These are phyloP conservation scores for Equus przewalskii DNA, from an alignment of 2,113 vertebrate species.

Conservation along the genomic window DNA sequence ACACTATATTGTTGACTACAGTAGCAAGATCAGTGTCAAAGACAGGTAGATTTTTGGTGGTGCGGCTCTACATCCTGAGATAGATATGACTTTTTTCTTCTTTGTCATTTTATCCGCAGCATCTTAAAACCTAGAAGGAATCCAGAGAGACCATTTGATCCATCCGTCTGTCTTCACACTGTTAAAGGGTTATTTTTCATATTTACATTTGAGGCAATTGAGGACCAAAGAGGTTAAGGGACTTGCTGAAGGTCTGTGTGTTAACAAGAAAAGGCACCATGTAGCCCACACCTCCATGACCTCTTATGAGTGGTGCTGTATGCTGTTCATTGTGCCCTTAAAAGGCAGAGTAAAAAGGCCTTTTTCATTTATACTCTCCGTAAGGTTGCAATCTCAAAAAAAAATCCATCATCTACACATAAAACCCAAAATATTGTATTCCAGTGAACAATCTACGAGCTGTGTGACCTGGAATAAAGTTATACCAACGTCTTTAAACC, in stretches of 20 bases:
- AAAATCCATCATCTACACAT: not conserved
- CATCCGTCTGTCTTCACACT: not conserved
- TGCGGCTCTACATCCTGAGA: not conserved
- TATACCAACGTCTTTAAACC: slow-evolving; percentile 20
- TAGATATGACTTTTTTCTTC: not conserved
- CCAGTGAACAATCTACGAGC: not conserved
- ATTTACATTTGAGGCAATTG: not conserved
- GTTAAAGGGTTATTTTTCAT: not conserved
- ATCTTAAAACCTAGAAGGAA: slow-evolving; percentile 50
- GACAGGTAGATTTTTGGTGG: not conserved
- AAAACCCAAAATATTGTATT: slow-evolving; percentile 4
- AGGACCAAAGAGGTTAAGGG: not conserved
- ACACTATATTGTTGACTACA: not conserved
- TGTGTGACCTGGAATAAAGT: not conserved
- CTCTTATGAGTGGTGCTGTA: not conserved
- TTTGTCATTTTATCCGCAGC: not conserved
- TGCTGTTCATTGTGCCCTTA: not conserved
- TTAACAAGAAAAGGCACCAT: not conserved
- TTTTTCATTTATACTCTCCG: not conserved
- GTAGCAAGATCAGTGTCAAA: slow-evolving; percentile 20
- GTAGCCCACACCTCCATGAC: too few relatives aligned
- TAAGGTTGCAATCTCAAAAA: not conserved
- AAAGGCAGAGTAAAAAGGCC: not conserved
- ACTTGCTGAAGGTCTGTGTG: not conserved
- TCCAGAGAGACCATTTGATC: not conserved